Percentiles rank a stretch among this genome's conserved stretches.
Conservation (phyloP, 2,888 invertebrate genomes). For the Agrotis clavis region DNA sequence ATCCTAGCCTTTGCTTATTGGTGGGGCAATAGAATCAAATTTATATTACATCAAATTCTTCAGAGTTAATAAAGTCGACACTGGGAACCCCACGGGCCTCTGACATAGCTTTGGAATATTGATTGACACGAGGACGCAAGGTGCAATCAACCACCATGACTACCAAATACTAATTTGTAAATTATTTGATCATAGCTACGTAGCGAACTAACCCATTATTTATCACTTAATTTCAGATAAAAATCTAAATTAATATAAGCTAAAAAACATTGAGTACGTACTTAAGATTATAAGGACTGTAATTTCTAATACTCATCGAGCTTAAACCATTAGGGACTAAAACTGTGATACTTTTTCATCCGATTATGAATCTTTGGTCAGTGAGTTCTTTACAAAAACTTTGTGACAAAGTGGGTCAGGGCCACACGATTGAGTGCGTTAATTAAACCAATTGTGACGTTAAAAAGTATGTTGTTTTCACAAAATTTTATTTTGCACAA, state of each 20-base stretch:
- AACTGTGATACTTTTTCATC: slow-evolving; percentile 40
- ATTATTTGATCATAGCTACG: too few species aligned
- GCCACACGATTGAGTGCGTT: slow-evolving; percentile 45
- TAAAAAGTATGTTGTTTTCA: slow-evolving; percentile 39
- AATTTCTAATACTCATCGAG: slow-evolving; percentile 29
- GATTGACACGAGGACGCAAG: too few species aligned
- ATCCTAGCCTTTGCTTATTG: not conserved
- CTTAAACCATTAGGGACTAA: slow-evolving; percentile 24
- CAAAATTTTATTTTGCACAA: slow-evolving; percentile 28
- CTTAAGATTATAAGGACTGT: slow-evolving; percentile 6
- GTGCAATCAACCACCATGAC: too few species aligned
- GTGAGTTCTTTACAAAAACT: slow-evolving; percentile 45
- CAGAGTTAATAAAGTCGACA: too few species aligned
- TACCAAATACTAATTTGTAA: too few species aligned
- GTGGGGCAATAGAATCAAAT: not conserved
- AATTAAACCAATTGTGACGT: slow-evolving; percentile 60
- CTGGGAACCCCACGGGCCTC: too few species aligned
- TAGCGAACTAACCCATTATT: not conserved
- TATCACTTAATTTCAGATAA: not conserved
- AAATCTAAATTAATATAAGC: not conserved
- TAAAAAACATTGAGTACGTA: not conserved
- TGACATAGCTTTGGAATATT: too few species aligned
- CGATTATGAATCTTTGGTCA: slow-evolving; percentile 40
- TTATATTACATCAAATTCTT: too few species aligned
- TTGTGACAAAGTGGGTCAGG: slow-evolving; percentile 55